Evolutionary conservation across 2,113 vertebrate genomes (phyloP), one percentile per base, ranked within the genome.

Genomic region (Conger conger): DNA sequence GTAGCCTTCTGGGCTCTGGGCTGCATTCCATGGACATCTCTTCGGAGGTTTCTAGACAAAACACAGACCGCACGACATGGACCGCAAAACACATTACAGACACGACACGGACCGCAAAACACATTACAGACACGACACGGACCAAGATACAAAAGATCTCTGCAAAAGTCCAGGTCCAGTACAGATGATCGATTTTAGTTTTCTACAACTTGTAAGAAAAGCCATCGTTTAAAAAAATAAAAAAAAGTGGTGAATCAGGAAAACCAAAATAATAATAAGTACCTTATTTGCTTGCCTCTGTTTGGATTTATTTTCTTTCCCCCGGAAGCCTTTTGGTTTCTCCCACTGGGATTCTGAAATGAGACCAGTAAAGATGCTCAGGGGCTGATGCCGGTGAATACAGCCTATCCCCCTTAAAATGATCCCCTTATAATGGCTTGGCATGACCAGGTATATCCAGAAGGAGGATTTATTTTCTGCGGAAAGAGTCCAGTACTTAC

Each of bases 1-100:
- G 80, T 94, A 95, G 40, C 98, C 98, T 85, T 99, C 97, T 87
- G 98, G 96, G 89, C 95, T 97, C 86, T 95, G 63, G 5, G 96
- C 96, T 93, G 98, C 97, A 84, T 96, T 92, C 98, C 98, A 99
- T 27, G 88, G 73, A 87, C 90, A 80, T 8, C 33, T 87, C 30
- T 89, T n/a, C n/a, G n/a, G 87, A 6, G 88, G 68, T 35, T 68
- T 87, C 93, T 95, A 76, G 83, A 86, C 30, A 84, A 1, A 85
- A 80, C 86, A 11, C 0, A 63, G 57, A 33, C n/a, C n/a, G n/a
- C n/a, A 33, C 54, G 9, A 15, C 4, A 50, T 13, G 11, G 45
- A 33, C 7, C 13, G 27, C n/a, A n/a, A n/a, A 85, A 80, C 86
- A 68, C 82, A 18, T 68, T 20, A 11, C 0, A 63, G 57, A 33